Evolutionary conservation across 2,797 vertebrate genomes (phyloP).

Genomic region (Pristis pectinata): DNA sequence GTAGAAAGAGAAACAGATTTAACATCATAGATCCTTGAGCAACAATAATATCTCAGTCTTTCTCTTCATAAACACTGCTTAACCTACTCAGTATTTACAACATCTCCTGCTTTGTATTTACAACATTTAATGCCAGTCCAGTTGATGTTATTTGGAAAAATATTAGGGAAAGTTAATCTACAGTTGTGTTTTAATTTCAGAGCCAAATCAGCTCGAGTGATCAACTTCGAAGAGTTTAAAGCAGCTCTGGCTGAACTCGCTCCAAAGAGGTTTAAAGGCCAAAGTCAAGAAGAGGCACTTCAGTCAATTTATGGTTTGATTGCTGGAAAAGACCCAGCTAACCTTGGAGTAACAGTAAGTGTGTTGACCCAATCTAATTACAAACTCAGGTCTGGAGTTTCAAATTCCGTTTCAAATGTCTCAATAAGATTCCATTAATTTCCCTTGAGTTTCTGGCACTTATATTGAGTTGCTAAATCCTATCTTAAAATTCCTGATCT

Average conservation of each 20-base stretch:
- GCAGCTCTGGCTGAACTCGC: slow-evolving; percentile 80
- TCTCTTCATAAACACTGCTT: no score
- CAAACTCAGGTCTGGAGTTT: background rate
- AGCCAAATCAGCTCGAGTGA: slow-evolving; percentile 79
- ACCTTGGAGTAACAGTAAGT: slow-evolving; percentile 80
- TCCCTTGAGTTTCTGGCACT: background rate
- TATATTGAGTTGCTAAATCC: background rate
- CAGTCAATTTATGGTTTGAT: slow-evolving; percentile 74
- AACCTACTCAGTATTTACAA: no score
- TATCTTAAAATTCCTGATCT: background rate
- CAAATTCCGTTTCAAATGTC: background rate
- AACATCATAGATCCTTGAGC: no score
- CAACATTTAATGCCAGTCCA: background rate
- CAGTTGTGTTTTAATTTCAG: slow-evolving; percentile 51
- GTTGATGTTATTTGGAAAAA: background rate
- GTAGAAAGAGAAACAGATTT: no score
- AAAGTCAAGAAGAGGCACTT: slow-evolving; percentile 77
- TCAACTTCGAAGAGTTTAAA: slow-evolving; percentile 83
- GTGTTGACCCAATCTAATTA: background rate
- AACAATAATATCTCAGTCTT: no score
- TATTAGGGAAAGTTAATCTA: background rate
- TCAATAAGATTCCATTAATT: background rate
- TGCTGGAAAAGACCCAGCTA: slow-evolving; percentile 76
- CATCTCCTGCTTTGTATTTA: no score
- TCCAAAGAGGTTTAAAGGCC: slow-evolving; percentile 80